These are phyloP conservation scores for Apodemus speciosus DNA, from an alignment of 2,113 vertebrate genomes.

Conservation along the genomic window DNA sequence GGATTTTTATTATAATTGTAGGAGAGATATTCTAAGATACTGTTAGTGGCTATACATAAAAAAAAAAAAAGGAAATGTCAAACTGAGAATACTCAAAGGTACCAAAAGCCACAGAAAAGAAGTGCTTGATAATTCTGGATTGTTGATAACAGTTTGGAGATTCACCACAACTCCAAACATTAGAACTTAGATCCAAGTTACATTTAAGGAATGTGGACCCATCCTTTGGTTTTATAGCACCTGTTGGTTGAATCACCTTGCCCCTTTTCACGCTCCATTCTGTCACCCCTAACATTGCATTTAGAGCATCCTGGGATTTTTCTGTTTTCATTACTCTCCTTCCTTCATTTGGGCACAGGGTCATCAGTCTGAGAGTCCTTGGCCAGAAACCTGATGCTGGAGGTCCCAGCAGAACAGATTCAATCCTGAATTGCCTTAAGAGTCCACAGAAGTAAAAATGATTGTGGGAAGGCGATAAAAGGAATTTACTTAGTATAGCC, in stretches of 20 bases:
- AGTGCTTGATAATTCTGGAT: not conserved
- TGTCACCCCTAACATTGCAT: not conserved
- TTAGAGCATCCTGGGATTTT: not conserved
- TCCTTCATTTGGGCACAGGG: not conserved
- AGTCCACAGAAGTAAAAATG: not conserved
- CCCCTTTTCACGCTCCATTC: too few relatives aligned
- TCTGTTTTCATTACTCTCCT: not conserved
- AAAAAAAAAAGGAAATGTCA: not conserved
- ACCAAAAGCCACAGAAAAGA: not conserved
- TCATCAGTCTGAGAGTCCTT: too few relatives aligned
- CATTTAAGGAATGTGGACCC: not conserved
- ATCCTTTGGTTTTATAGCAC: not conserved
- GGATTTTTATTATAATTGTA: not conserved
- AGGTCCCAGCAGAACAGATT: not conserved
- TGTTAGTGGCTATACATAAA: not conserved
- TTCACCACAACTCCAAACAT: too few relatives aligned
- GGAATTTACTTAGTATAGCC: not conserved
- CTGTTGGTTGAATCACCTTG: not conserved
- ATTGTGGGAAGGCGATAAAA: not conserved
- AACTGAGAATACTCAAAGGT: not conserved
- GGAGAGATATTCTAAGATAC: not conserved
- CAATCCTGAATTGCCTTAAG: not conserved
- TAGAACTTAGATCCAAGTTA: not conserved
- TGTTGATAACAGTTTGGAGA: not conserved
- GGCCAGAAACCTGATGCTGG: not conserved